A percentile compares a stretch with the other conserved stretches of the same genome.
These are phyloP conservation scores for Alloscopus bannaensis DNA, from an alignment of 2,888 invertebrate genomes.

Conservation along the genomic window DNA sequence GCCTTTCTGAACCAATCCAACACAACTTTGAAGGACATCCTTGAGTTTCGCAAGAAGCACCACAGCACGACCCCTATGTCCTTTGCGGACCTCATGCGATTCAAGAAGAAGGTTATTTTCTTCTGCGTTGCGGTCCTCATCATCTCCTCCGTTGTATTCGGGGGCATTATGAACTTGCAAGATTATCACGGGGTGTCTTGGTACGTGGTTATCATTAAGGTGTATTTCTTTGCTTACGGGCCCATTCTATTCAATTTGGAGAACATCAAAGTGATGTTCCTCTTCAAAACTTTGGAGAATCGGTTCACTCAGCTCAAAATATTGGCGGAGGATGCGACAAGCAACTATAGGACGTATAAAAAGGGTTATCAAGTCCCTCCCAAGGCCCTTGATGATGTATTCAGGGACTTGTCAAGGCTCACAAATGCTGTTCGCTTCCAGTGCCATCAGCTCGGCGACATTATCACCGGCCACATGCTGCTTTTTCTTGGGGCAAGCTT, in stretches of 20 bases:
- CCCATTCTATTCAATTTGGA: not conserved
- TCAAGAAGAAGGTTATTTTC: not conserved
- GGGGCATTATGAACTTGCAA: not conserved
- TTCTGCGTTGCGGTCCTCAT: not conserved
- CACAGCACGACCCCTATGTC: not conserved
- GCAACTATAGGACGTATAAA: not conserved
- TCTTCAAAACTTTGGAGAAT: not conserved
- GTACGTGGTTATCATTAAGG: not conserved
- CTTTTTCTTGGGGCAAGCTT: not conserved
- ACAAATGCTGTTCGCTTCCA: not conserved
- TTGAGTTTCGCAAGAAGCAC: no score
- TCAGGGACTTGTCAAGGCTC: not conserved
- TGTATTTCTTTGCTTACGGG: not conserved
- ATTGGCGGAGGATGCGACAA: not conserved
- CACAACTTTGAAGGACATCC: no score
- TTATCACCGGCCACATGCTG: not conserved
- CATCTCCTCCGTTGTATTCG: not conserved
- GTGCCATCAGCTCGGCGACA: not conserved
- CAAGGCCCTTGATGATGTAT: no score
- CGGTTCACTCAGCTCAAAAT: not conserved
- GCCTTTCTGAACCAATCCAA: no score
- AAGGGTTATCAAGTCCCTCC: no score
- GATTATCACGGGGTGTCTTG: not conserved
- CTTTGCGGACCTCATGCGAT: not conserved
- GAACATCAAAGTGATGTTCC: not conserved